These are phyloP conservation scores for Laterallus jamaicensis DNA, from an alignment of 2,113 vertebrate species.

Conservation along the genomic window DNA sequence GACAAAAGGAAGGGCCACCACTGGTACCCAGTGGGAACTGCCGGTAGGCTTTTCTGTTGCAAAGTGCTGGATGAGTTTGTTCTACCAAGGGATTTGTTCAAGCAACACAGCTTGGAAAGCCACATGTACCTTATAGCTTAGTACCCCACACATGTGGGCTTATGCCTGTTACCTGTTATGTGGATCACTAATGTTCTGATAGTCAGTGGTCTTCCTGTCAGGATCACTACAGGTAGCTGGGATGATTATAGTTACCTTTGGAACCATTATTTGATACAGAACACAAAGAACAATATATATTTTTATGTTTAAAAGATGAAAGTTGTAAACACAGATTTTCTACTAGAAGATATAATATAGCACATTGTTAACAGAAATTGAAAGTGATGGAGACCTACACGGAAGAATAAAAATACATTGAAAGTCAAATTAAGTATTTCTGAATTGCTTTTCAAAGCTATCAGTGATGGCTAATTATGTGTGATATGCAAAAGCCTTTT, in stretches of 20 bases:
- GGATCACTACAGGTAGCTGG: background rate
- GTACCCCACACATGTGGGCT: fast-evolving
- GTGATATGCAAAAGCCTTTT: background rate
- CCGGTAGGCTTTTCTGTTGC: background rate
- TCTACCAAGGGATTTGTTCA: background rate
- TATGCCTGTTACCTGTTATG: background rate
- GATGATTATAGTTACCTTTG: background rate
- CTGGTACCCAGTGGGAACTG: fast-evolving
- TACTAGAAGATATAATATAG: background rate
- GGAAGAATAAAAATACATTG: background rate
- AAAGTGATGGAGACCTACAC: background rate
- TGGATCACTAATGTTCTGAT: no score
- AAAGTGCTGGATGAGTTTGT: background rate
- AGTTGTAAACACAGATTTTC: background rate
- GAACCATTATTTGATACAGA: background rate
- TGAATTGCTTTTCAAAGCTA: background rate
- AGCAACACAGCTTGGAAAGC: fast-evolving
- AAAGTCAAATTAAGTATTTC: background rate
- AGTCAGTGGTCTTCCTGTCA: background rate
- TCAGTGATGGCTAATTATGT: background rate
- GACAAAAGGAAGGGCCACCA: background rate
- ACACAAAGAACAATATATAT: background rate
- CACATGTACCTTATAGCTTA: fast-evolving
- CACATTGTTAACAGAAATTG: background rate
- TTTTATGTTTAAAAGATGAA: background rate